These are phyloP conservation scores for Drepana arcuata DNA, from an alignment of 1,140 invertebrate genomes.

Conservation along the genomic window DNA sequence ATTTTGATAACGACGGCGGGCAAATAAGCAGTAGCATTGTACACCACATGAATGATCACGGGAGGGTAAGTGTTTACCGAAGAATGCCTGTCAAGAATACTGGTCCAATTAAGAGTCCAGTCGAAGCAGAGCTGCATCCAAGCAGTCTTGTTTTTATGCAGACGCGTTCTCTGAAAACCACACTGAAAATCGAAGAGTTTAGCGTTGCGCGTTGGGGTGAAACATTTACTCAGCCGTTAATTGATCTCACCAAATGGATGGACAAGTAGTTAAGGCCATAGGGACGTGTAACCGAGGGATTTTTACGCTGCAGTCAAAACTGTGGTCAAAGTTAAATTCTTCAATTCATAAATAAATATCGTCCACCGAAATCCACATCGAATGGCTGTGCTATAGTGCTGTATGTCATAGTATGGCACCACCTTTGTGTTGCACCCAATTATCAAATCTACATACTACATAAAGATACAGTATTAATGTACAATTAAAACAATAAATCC, in stretches of 20 bases:
- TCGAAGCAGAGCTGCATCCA: slow-evolving; percentile 54
- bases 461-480: no score
- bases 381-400: no score
- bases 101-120: slow-evolving; percentile 9
- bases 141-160: slow-evolving; percentile 4
- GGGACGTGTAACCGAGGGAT: no score
- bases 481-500: slow-evolving; percentile 52
- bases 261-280: no score
- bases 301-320: no score
- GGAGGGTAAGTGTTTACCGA: slow-evolving; percentile 74
- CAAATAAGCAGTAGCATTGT: slow-evolving; percentile 72
- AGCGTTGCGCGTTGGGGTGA: slow-evolving; percentile 2
- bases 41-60: slow-evolving; percentile 72
- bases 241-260: slow-evolving; percentile 40
- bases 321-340: no score
- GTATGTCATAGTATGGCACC: no score
- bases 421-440: no score
- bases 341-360: no score
- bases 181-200: slow-evolving; percentile 12
- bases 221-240: background rate
- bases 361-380: no score
- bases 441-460: no score
- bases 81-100: slow-evolving; percentile 65
- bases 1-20: slow-evolving; percentile 74
- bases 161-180: no score